Evolutionary conservation across 1,140 invertebrate species (phyloP), one percentile per base, ranked within the genome.

Genomic region (Cardiocondyla obscurior): DNA sequence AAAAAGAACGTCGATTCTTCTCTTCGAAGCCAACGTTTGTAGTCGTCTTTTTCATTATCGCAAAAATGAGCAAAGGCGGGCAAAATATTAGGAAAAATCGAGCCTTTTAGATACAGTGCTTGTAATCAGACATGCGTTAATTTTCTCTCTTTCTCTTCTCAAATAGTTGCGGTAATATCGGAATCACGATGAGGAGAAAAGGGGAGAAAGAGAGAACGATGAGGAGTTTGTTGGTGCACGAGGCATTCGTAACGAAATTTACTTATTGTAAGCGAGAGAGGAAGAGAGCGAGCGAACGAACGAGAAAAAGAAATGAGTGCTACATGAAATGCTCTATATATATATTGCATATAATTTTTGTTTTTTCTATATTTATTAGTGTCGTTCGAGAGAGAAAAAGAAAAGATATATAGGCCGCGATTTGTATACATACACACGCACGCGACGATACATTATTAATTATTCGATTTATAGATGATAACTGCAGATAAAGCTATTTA

Each of bases 191-290:
- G 16, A 65, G 22, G 42, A 70, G 12, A 14, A 19, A 16, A 10
- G 10, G 5, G 1, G 22, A 39, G n/a, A 33, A 19, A 22, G 1
- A 7, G 53, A 39, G 22, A 25, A 3, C 42, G 39, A 25, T 39
- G 25, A 74, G 46, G 12, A n/a, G 19, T n/a, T 44, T 72, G 82
- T 88, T 90, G 89, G 85, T 86, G 86, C 85, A 85, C 79, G 82
- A 42, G 81, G 86, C 88, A 86, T 90, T 92, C 86, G 83, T 79
- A 85, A 79, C 85, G 87, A 46, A 36, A 90, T 92, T 92, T 89
- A 89, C 62, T n/a, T 92, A 90, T 90, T 92, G 81, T 90, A 90
- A 90, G 60, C 16, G 74, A 77, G 57, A 16, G 30, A 58, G 53
- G 16, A 33, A 44, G 70, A 25, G 16, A 51, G 36, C 30, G 36